Conservation (phyloP, 2,797 vertebrate genomes). For the Cottoperca gobio region DNA sequence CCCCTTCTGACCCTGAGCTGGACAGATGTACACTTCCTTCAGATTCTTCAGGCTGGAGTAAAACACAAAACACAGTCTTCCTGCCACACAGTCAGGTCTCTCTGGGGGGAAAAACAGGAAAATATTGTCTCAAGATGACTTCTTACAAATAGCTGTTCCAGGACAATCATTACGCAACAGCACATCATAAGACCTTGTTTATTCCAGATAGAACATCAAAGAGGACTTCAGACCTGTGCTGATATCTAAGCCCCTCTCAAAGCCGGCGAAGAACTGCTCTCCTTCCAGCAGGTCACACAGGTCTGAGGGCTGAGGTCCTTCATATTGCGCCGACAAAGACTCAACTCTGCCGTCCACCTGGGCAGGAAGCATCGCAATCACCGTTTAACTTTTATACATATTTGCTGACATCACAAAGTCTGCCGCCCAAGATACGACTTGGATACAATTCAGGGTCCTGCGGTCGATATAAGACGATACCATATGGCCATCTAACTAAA, state of each 20-base stretch:
- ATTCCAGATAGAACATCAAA: constrained; percentile 28
- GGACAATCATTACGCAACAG: constrained; percentile 14
- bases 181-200: constrained; percentile 27
- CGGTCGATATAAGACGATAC: too few species aligned
- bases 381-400: background rate
- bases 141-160: background rate
- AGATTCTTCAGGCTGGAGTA: constrained; percentile 95
- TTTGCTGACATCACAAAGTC: too few species aligned
- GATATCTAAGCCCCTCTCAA: constrained; percentile 93
- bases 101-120: constrained; percentile 78
- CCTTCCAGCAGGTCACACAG: constrained; percentile 95
- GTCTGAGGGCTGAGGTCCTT: constrained; percentile 95
- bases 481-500: too few species aligned
- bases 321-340: constrained; percentile 85
- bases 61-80: constrained; percentile 92
- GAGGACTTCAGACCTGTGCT: constrained; percentile 85
- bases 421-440: too few species aligned
- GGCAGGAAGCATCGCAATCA: constrained; percentile 26
- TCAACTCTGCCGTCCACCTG: constrained; percentile 81
- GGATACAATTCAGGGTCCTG: too few species aligned
- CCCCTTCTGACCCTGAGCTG: constrained; percentile 81
- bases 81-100: constrained; percentile 91
- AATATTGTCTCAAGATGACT: constrained; percentile 1
- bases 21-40: constrained; percentile 94
- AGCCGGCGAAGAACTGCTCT: constrained; percentile 97